phyloP scores from a whole-genome alignment of 2,113 vertebrate species.

The Natator depressus region DNA sequence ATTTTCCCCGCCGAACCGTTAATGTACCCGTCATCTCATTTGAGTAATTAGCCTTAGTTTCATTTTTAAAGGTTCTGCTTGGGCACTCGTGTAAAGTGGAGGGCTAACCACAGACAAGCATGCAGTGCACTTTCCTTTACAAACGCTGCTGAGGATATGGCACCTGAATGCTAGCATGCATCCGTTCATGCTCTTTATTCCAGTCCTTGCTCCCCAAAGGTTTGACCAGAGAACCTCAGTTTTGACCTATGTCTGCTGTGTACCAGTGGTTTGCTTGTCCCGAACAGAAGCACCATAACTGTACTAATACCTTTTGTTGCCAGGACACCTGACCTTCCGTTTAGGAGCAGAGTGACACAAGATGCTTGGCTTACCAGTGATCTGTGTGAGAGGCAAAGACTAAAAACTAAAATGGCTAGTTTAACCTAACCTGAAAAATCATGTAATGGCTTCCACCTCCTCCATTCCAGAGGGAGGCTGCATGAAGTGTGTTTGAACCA shows the following conservation, averaged over 20 bases:
- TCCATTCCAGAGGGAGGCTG: not conserved
- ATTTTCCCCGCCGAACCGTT: not conserved
- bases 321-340: conserved; percentile 19
- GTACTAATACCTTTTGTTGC: not conserved
- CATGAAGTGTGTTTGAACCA: not conserved
- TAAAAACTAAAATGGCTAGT: conserved; percentile 6
- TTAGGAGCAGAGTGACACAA: conserved; percentile 8
- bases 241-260: not conserved
- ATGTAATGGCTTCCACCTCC: not conserved
- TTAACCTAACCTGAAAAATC: not conserved
- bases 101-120: not conserved
- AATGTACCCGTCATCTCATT: not conserved
- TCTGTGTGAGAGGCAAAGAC: conserved; percentile 22
- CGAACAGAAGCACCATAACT: not conserved
- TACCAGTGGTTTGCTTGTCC: not conserved
- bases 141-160: not conserved
- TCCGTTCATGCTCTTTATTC: not conserved
- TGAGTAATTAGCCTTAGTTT: too few species aligned
- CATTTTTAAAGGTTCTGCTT: not conserved
- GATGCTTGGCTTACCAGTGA: not conserved
- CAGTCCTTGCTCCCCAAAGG: not conserved
- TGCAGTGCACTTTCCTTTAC: not conserved
- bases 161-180: not conserved
- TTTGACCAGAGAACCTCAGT: not conserved
- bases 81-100: not conserved